Base-by-base conservation (phyloP, 2,113 vertebrate genomes). In the Pseudopodoces humilis region DNA sequence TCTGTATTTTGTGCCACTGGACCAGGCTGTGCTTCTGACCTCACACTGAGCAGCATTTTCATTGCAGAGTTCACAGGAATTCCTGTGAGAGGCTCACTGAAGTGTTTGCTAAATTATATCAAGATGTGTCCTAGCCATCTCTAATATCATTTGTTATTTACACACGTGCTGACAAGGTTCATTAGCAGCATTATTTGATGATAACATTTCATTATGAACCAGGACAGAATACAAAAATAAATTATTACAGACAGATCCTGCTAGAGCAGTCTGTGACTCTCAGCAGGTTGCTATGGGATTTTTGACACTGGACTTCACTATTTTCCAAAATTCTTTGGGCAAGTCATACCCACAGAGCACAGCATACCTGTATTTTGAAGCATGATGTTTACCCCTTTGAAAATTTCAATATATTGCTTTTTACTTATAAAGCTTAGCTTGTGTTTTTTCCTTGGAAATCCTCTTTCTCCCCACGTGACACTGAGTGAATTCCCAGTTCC, bases 1-100 rank as follows among this genome's bases (percentile, higher is more conserved):
- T 43, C 7, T 58, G 0, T 5, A 0, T 7, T 6, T 37, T 16
- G 2, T 46, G 8, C 46, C 27, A 3, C 23, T 37, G 56, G n/a
- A 3, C 10, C 8, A 63, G 30, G 13, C 55, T 46, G 37, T 56
- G 35, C 35, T 52, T 76, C 90, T 68, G 63, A 4, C 44, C 44
- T 87, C 49, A 9, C 24, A 17, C 5, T 52, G 41, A 20, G 15
- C 24, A 82, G 15, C 30, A 58, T 7, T 53, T 83, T 35, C 31
- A 7, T 3, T 31, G 39, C 43, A 83, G 37, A 46, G 4, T 22
- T 24, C 33, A 11, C 37, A 67, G 44, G 12, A 69, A 60, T 62
- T 69, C 62, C 83, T 46, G n/a, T 11, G n/a, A 72, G 41, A 71
- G 30, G 7, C 20, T 78, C 64, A 15, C 28, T 79, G 16, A 87